These are phyloP conservation scores for Hyppa rectilinea DNA, from an alignment of 2,888 invertebrate genomes.

Conservation along the genomic window DNA sequence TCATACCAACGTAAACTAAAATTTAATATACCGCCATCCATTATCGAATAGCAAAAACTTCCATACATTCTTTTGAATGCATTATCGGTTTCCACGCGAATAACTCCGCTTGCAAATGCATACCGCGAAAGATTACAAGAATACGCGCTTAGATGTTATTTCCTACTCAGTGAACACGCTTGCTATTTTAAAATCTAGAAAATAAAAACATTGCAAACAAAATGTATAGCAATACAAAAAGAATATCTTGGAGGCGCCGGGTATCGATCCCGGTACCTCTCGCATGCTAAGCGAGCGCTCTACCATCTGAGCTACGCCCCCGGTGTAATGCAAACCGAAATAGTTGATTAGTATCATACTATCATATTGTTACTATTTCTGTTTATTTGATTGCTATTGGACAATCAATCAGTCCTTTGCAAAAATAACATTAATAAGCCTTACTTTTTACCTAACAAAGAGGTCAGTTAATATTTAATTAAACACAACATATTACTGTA, in stretches of 20 bases:
- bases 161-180: slow-evolving; percentile 52
- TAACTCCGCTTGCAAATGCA: slow-evolving; percentile 52
- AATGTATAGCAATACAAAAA: slow-evolving; percentile 63
- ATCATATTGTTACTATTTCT: neutral
- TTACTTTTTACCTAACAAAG: neutral
- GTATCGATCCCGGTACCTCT: slow-evolving; percentile 91
- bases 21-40: slow-evolving; percentile 64
- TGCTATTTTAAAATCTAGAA: slow-evolving; percentile 48
- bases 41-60: slow-evolving; percentile 64
- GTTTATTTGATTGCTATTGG: neutral
- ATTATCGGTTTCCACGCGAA: slow-evolving; percentile 64
- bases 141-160: slow-evolving; percentile 57
- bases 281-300: slow-evolving; percentile 91
- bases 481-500: too few relatives aligned
- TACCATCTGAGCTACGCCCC: slow-evolving; percentile 86
- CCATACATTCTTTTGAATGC: slow-evolving; percentile 39
- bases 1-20: slow-evolving; percentile 9
- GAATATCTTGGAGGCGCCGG: slow-evolving; percentile 87
- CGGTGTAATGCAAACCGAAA: fast-evolving
- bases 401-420: too few relatives aligned
- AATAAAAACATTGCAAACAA: slow-evolving; percentile 37
- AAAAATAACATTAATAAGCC: neutral
- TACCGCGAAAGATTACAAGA: slow-evolving; percentile 62
- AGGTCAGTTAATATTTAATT: neutral
- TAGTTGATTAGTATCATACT: neutral